A percentile compares a stretch with the other conserved stretches of the same genome.
phyloP scores from a whole-genome alignment of 2,113 vertebrate genomes.

The Ibidorhyncha struthersii region DNA sequence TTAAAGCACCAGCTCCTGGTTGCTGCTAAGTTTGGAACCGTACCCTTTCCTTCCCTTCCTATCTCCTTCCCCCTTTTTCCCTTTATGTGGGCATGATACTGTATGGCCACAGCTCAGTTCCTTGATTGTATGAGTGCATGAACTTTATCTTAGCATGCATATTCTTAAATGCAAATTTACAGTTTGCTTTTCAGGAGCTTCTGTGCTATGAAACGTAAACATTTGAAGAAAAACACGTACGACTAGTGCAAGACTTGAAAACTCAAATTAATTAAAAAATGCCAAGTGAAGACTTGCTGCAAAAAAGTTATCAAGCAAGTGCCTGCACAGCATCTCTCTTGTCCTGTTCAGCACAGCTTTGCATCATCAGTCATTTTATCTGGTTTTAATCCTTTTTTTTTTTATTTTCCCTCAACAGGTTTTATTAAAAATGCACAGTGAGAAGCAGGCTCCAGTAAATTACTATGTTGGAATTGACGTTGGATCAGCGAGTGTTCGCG shows the following conservation, averaged over 20 bases:
- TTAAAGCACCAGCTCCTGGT: background rate
- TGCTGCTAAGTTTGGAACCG: background rate
- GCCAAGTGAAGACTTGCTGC: background rate
- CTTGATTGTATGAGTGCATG: background rate
- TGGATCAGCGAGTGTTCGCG: conserved; percentile 90
- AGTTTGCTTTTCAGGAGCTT: background rate
- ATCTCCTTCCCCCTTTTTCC: background rate
- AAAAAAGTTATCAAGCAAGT: background rate
- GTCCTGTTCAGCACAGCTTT: background rate
- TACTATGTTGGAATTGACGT: conserved; percentile 93
- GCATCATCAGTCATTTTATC: background rate
- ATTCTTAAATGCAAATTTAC: background rate
- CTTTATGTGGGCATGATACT: background rate
- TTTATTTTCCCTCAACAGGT: background rate
- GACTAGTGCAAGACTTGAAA: background rate
- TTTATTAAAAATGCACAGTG: conserved; percentile 39
- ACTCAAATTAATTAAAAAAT: background rate
- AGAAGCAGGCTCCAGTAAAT: background rate
- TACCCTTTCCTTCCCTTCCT: background rate
- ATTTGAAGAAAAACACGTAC: background rate
- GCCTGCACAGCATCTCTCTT: background rate
- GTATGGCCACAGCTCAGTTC: background rate
- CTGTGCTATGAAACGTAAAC: background rate
- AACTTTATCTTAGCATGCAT: background rate
- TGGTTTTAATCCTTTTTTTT: background rate